Evolutionary conservation across 2,113 vertebrate genomes (phyloP).

Genomic region (Leptosomus discolor): DNA sequence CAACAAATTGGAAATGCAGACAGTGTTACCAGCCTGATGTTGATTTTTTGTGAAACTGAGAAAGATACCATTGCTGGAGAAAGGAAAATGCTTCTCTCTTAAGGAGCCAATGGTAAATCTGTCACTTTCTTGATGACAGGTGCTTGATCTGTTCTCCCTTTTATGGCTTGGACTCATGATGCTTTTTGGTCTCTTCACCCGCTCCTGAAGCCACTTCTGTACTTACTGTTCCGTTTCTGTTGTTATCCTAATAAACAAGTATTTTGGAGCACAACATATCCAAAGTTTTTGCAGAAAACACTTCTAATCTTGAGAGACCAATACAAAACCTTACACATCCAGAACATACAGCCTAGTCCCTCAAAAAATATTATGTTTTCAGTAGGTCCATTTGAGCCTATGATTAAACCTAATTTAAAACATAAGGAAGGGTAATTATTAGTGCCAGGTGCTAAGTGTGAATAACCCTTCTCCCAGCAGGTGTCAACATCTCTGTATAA

Average conservation of each 20-base stretch:
- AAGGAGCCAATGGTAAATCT: neutral
- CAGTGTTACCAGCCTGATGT: neutral
- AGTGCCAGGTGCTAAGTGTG: neutral
- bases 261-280: neutral
- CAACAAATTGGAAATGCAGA: neutral
- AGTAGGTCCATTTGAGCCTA: fast-evolving
- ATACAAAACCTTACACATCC: neutral
- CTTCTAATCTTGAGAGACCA: neutral
- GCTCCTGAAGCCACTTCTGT: neutral
- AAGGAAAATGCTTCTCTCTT: fast-evolving
- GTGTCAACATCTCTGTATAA: neutral
- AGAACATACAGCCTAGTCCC: neutral
- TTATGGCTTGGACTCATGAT: neutral
- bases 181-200: neutral
- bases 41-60: neutral
- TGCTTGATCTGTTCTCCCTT: neutral
- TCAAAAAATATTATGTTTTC: neutral
- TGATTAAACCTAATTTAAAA: neutral
- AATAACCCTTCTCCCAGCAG: neutral
- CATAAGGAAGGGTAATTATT: neutral
- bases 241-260: neutral
- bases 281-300: neutral
- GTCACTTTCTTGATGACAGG: neutral
- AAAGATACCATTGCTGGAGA: neutral
- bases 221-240: neutral